Evolutionary conservation across 2,888 invertebrate species (phyloP).

Genomic region (Mesorhabditis belari): DNA sequence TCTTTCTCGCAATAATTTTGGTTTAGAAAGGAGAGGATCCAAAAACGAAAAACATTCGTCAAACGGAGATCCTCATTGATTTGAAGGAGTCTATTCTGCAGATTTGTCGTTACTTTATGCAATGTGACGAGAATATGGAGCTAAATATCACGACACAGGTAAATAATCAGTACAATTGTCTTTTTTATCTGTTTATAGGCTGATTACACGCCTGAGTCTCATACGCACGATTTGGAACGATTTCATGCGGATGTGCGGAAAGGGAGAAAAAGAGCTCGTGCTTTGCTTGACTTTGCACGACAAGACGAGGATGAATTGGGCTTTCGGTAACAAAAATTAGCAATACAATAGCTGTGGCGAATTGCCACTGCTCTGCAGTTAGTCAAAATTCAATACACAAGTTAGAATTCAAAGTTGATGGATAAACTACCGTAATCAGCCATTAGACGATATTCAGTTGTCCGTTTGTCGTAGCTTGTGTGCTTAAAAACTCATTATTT

Average conservation of each 20-base stretch:
- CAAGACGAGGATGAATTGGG: slow-evolving; percentile 83
- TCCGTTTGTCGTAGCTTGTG: no score
- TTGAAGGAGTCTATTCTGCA: slow-evolving; percentile 88
- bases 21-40: slow-evolving; percentile 34
- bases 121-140: slow-evolving; percentile 75
- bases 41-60: slow-evolving; percentile 86
- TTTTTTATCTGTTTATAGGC: slow-evolving; percentile 58
- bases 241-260: slow-evolving; percentile 85
- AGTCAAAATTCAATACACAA: no score
- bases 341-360: not conserved
- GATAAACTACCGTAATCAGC: no score
- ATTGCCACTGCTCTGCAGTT: not conserved
- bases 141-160: slow-evolving; percentile 32
- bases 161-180: not conserved
- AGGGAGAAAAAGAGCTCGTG: slow-evolving; percentile 83
- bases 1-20: no score
- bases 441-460: no score
- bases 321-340: slow-evolving; percentile 58
- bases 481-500: no score
- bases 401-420: no score
- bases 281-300: slow-evolving; percentile 82
- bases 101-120: slow-evolving; percentile 85
- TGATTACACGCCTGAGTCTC: slow-evolving; percentile 91
- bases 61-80: slow-evolving; percentile 97
- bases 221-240: slow-evolving; percentile 83